Evolutionary conservation across 2,888 invertebrate species (phyloP).

Genomic region (Lasioglossum morio): DNA sequence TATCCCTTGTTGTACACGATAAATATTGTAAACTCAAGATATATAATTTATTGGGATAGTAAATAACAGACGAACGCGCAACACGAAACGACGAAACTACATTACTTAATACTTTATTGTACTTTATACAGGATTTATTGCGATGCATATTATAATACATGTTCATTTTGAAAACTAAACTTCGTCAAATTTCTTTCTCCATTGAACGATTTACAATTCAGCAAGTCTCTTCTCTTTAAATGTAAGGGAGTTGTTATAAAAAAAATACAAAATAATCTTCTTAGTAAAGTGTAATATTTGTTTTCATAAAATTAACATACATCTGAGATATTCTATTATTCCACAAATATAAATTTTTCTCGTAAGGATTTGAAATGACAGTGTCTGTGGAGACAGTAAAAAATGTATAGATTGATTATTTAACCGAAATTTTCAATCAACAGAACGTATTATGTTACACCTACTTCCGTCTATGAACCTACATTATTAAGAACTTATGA

Average conservation of each 20-base stretch:
- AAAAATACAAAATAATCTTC: slow-evolving; percentile 36
- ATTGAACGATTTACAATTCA: slow-evolving; percentile 5
- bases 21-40: background rate
- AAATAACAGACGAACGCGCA: background rate
- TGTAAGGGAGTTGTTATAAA: slow-evolving; percentile 34
- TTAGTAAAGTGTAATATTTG: slow-evolving; percentile 9
- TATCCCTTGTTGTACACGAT: background rate
- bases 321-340: slow-evolving; percentile 5
- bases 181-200: background rate
- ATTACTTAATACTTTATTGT: slow-evolving; percentile 23
- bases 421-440: slow-evolving; percentile 17
- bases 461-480: slow-evolving; percentile 20
- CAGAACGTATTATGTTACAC: slow-evolving; percentile 17
- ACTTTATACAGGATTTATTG: slow-evolving; percentile 31
- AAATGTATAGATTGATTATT: slow-evolving; percentile 22
- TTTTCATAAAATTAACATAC: slow-evolving; percentile 23
- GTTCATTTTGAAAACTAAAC: slow-evolving; percentile 8
- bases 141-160: slow-evolving; percentile 16
- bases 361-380: slow-evolving; percentile 6
- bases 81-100: background rate
- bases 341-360: slow-evolving; percentile 9
- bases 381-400: slow-evolving; percentile 18
- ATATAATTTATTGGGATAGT: background rate
- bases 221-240: background rate
- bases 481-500: slow-evolving; percentile 43